A percentile compares a stretch with the other conserved stretches of the same genome.
phyloP scores from a whole-genome alignment of 2,797 vertebrate genomes.

The Pipistrellus pipistrellus region DNA sequence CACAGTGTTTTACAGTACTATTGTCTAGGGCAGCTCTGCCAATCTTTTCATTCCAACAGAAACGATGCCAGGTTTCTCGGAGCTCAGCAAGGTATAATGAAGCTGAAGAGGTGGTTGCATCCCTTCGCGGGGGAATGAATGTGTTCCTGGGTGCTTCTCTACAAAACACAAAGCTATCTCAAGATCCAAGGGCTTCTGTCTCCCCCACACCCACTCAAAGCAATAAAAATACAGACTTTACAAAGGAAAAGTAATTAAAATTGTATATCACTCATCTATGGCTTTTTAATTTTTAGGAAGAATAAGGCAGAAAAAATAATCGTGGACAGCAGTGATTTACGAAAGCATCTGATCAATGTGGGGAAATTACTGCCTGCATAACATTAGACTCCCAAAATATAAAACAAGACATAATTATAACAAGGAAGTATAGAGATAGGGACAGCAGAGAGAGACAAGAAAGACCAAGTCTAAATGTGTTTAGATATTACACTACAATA shows the following conservation, averaged over 20 bases:
- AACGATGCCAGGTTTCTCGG: conserved; percentile 12
- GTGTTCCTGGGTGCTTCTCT: neutral
- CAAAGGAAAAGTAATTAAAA: conserved; percentile 61
- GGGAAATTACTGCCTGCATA: neutral
- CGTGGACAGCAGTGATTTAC: neutral
- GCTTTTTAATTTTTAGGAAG: conserved; percentile 49
- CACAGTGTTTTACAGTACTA: conserved; percentile 47
- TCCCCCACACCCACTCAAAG: neutral
- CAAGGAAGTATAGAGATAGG: neutral
- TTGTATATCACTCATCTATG: neutral
- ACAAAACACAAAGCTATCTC: neutral
- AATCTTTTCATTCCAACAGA: conserved; percentile 77
- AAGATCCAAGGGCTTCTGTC: neutral
- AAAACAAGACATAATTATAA: conserved; percentile 2
- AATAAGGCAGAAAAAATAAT: neutral
- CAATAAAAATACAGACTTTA: conserved; percentile 41
- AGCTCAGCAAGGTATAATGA: conserved; percentile 46
- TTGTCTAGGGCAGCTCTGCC: conserved; percentile 62
- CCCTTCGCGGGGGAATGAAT: neutral
- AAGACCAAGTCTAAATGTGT: neutral
- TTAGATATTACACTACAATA: neutral
- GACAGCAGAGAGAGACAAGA: neutral
- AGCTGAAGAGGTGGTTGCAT: conserved; percentile 55
- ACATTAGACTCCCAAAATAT: neutral
- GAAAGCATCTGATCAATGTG: neutral